Evolutionary conservation across 1,140 invertebrate genomes (phyloP).

Genomic region (Ctenoplectra terminalis): DNA sequence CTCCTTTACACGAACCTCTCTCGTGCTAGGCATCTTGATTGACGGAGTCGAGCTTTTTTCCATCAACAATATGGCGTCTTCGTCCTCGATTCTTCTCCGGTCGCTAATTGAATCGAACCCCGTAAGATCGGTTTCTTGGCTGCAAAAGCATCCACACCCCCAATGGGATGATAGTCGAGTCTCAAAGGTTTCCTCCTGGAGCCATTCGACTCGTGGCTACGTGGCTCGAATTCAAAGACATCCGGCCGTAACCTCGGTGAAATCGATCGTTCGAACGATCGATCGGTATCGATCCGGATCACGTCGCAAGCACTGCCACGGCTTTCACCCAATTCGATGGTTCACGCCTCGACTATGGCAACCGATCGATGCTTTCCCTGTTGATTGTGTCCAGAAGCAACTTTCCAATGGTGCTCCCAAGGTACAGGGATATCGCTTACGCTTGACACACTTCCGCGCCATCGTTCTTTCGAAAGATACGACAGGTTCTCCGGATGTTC

Average conservation of each 20-base stretch:
- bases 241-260: not conserved
- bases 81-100: not conserved
- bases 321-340: conserved; percentile 28
- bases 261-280: conserved; percentile 14
- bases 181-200: conserved; percentile 10
- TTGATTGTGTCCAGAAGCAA: conserved; percentile 10
- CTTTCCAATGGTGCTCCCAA: conserved; percentile 25
- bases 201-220: not conserved
- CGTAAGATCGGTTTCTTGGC: not conserved
- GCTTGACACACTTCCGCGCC: conserved; percentile 23
- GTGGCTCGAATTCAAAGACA: conserved; percentile 34
- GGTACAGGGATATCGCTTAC: conserved; percentile 23
- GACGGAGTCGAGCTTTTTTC: not conserved
- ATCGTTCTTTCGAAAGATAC: conserved; percentile 11
- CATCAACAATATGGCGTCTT: not conserved
- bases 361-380: not conserved
- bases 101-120: conserved; percentile 40
- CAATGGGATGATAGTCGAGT: not conserved
- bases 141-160: not conserved
- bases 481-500: not conserved
- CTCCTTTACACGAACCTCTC: not conserved
- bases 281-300: not conserved
- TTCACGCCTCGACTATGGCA: not conserved
- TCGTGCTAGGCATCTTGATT: not conserved
- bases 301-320: not conserved